A percentile compares a stretch with the other conserved stretches of the same genome.
Evolutionary conservation across 2,113 vertebrate species (phyloP).

Genomic region (Ginglymostoma cirratum): DNA sequence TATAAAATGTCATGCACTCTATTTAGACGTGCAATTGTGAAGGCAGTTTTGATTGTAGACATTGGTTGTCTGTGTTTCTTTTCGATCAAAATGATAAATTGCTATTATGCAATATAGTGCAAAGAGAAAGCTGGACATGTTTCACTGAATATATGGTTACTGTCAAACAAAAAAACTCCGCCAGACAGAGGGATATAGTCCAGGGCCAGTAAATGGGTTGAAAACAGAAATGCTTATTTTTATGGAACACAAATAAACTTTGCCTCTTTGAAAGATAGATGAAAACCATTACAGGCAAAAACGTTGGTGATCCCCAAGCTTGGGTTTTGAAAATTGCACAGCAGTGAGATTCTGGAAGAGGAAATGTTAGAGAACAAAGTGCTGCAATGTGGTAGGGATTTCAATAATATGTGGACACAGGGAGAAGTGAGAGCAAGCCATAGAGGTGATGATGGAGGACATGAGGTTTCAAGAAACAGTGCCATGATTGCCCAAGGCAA

Average conservation of each 20-base stretch:
- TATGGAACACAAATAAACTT: neutral
- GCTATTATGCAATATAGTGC: neutral
- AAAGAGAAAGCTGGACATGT: neutral
- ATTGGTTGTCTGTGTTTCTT: neutral
- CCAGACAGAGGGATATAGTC: neutral
- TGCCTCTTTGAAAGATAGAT: neutral
- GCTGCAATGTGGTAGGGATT: neutral
- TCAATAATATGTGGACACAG: neutral
- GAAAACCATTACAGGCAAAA: neutral
- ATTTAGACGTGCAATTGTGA: neutral
- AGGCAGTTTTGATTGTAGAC: neutral
- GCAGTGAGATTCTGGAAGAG: neutral
- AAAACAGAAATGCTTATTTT: neutral
- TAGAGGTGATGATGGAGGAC: neutral
- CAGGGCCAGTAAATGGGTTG: neutral
- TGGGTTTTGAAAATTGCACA: neutral
- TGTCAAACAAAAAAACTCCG: neutral
- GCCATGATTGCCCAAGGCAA: neutral
- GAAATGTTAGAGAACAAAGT: neutral
- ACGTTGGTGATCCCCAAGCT: neutral
- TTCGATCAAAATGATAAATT: neutral
- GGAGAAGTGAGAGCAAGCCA: neutral
- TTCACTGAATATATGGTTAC: neutral
- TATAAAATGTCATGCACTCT: neutral
- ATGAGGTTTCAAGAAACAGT: neutral